Conservation (phyloP, 1,140 invertebrate species). For the Habropoda laboriosa region DNA sequence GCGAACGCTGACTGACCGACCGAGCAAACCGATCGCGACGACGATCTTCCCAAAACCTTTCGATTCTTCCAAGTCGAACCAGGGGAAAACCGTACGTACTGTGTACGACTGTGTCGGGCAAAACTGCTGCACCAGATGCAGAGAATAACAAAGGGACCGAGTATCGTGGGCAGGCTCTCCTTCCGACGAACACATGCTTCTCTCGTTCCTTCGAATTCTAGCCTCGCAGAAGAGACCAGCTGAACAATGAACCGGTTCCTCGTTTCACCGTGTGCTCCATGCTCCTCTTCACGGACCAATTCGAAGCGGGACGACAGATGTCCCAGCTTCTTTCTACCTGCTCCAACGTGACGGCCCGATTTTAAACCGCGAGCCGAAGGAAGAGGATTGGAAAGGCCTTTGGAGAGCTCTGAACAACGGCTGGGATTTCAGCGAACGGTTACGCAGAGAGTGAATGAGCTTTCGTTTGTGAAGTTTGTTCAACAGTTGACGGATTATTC, state of each 20-base stretch:
- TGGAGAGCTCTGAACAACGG: not conserved
- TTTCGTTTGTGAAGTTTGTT: not conserved
- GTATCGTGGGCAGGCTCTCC: not conserved
- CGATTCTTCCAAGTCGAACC: not conserved
- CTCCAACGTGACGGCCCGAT: not conserved
- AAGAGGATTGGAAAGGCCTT: not conserved
- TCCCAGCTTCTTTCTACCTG: constrained; percentile 33
- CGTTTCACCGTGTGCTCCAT: constrained; percentile 23
- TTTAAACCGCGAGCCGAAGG: not conserved
- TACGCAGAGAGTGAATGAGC: no score
- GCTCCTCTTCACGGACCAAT: constrained; percentile 17
- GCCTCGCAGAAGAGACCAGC: constrained; percentile 43
- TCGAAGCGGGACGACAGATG: constrained; percentile 52
- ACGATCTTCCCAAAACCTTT: not conserved
- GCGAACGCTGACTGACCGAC: not conserved
- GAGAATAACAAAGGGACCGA: constrained; percentile 40
- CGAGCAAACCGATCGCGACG: not conserved
- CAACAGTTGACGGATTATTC: not conserved
- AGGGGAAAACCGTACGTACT: not conserved
- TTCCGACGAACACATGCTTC: constrained; percentile 39
- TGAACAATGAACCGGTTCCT: constrained; percentile 56
- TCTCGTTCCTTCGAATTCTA: constrained; percentile 15
- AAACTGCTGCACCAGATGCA: constrained; percentile 14
- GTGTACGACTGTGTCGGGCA: not conserved
- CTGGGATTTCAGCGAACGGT: no score